These are phyloP conservation scores for Drosophila pandora DNA, from an alignment of 1,140 invertebrate species.

Conservation along the genomic window DNA sequence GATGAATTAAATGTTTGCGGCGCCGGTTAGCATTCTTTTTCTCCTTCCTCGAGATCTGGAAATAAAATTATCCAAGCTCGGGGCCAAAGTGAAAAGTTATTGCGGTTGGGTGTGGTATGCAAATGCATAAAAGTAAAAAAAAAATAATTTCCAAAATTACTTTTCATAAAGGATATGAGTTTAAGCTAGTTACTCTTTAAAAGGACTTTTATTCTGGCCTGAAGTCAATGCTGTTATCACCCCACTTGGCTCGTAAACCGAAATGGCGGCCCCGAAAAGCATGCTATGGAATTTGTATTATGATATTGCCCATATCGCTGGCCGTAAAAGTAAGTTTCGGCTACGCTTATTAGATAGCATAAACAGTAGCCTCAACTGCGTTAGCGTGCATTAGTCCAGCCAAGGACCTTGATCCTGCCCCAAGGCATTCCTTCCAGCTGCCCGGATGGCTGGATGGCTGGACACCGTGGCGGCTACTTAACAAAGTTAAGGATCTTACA, in stretches of 20 bases:
- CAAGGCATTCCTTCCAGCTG: conserved; percentile 11
- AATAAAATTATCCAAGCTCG: conserved; percentile 34
- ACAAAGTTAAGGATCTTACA: conserved; percentile 63
- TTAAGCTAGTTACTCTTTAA: neutral
- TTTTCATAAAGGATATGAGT: neutral
- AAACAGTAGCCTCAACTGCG: conserved; percentile 49
- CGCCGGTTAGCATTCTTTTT: conserved; percentile 4
- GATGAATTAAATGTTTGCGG: conserved; percentile 46
- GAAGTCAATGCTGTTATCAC: conserved; percentile 17
- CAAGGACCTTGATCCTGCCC: conserved; percentile 3
- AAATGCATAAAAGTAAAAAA: conserved; percentile 29
- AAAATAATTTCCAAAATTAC: conserved; percentile 31
- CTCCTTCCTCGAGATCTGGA: conserved; percentile 17
- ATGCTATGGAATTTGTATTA: conserved; percentile 60
- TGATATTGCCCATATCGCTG: conserved; percentile 38
- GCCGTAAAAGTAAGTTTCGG: conserved; percentile 52
- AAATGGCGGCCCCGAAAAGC: conserved; percentile 18
- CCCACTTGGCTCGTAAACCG: conserved; percentile 15
- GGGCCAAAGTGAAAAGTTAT: conserved; percentile 33
- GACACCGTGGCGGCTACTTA: conserved; percentile 59
- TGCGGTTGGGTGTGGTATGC: conserved; percentile 6
- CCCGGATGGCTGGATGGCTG: neutral
- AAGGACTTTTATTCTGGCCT: neutral
- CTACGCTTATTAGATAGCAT: conserved; percentile 69
- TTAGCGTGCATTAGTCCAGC: conserved; percentile 35